phyloP scores from a whole-genome alignment of 2,797 vertebrate genomes.

The Lates japonicus region DNA sequence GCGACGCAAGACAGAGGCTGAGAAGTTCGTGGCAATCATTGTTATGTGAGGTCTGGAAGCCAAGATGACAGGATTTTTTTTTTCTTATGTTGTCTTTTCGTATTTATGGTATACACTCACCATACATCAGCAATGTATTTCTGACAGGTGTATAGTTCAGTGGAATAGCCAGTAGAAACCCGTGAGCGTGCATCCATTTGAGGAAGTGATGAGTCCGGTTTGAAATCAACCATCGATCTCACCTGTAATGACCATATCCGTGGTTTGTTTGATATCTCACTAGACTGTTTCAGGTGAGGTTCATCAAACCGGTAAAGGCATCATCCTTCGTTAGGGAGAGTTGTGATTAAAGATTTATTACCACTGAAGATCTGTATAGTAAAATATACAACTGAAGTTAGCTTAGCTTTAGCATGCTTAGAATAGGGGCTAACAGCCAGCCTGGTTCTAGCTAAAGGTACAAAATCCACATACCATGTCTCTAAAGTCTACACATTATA shows the following conservation, averaged over 20 bases:
- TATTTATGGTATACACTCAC: neutral
- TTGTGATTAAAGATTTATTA: no score
- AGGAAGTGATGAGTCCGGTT: slow-evolving; percentile 88
- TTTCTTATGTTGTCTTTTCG: neutral
- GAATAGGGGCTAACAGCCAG: neutral
- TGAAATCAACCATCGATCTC: slow-evolving; percentile 92
- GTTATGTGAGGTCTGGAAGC: slow-evolving; percentile 80
- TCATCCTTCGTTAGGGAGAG: neutral
- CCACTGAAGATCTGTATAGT: no score
- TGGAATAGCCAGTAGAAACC: slow-evolving; percentile 87
- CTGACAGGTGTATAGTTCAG: slow-evolving; percentile 87
- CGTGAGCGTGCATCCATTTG: slow-evolving; percentile 81
- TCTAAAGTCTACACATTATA: neutral
- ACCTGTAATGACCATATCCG: slow-evolving; percentile 90
- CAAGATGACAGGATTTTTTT: neutral
- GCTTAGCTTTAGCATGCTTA: neutral
- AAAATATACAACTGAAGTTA: neutral
- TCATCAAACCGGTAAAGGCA: neutral
- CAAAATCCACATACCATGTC: neutral
- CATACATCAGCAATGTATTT: neutral
- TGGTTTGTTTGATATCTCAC: slow-evolving; percentile 95
- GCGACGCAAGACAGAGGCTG: slow-evolving; percentile 83
- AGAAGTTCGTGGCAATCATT: slow-evolving; percentile 86
- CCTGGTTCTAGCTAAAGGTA: neutral
- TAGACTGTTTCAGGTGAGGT: slow-evolving; percentile 90